Evolutionary conservation across 2,888 invertebrate genomes (phyloP).

Genomic region (Tineola bisselliella): DNA sequence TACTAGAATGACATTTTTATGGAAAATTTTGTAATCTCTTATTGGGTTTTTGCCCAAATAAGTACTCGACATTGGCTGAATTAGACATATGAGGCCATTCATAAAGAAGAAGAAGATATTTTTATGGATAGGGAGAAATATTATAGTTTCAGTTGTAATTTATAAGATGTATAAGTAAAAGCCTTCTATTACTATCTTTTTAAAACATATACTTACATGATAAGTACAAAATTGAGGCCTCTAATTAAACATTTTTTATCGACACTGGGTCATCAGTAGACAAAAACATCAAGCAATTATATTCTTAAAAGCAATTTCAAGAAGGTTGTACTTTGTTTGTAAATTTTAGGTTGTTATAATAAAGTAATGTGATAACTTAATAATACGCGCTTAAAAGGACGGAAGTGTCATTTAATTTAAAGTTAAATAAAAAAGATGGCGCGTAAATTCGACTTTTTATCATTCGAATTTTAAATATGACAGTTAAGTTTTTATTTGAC

Average conservation of each 20-base stretch:
- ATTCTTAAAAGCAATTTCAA: neutral
- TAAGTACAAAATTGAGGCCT: slow-evolving; percentile 46
- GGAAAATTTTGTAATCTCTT: too few relatives aligned
- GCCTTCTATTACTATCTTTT: slow-evolving; percentile 52
- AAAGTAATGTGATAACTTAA: slow-evolving; percentile 58
- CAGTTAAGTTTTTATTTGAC: neutral
- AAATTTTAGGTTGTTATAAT: slow-evolving; percentile 31
- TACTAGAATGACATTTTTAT: too few relatives aligned
- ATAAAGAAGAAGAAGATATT: too few relatives aligned
- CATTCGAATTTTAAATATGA: neutral
- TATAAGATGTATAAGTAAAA: slow-evolving; percentile 14
- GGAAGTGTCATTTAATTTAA: slow-evolving; percentile 30
- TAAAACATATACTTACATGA: slow-evolving; percentile 61
- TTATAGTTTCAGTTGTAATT: too few relatives aligned
- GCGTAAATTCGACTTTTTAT: slow-evolving; percentile 16
- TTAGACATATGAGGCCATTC: too few relatives aligned
- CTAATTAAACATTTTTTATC: slow-evolving; percentile 61
- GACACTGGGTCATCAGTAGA: slow-evolving; percentile 43
- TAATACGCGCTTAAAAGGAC: slow-evolving; percentile 35
- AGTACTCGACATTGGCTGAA: too few relatives aligned
- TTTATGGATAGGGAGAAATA: too few relatives aligned
- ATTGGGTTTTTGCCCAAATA: too few relatives aligned
- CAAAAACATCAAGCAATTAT: slow-evolving; percentile 16
- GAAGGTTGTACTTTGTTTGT: too few relatives aligned
- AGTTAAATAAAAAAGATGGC: slow-evolving; percentile 14